These are phyloP conservation scores for Saimiri boliviensis DNA, from an alignment of 2,113 vertebrate genomes.

Conservation along the genomic window DNA sequence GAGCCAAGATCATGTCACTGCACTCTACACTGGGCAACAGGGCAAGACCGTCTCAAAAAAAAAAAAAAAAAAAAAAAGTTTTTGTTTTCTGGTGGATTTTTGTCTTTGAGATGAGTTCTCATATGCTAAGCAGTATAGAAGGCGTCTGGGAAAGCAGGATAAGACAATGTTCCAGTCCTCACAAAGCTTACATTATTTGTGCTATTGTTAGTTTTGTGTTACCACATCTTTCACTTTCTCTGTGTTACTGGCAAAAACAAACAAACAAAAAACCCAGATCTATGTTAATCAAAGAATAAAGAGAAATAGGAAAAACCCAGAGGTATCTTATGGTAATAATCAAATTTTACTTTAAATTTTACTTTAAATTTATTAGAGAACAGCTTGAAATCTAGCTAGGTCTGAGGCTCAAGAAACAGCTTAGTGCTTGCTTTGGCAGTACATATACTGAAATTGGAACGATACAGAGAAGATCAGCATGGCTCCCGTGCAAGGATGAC, in stretches of 20 bases:
- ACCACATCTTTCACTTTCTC: not conserved
- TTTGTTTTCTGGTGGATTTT: too few relatives aligned
- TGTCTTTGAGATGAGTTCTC: too few relatives aligned
- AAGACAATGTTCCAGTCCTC: not conserved
- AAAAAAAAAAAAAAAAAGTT: too few relatives aligned
- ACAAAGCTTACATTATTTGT: not conserved
- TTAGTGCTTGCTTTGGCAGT: too few relatives aligned
- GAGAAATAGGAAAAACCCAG: not conserved
- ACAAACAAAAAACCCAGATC: not conserved
- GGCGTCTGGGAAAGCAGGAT: not conserved
- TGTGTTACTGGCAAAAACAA: not conserved
- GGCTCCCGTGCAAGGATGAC: too few relatives aligned
- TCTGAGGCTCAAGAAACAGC: not conserved
- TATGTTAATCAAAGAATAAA: not conserved
- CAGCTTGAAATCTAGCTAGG: not conserved
- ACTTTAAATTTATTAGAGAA: not conserved
- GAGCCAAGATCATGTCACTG: too few relatives aligned
- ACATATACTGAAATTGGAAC: too few relatives aligned
- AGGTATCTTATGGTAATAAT: not conserved
- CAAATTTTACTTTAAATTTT: not conserved
- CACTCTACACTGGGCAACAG: too few relatives aligned
- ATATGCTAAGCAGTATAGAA: not conserved
- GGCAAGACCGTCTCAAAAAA: too few relatives aligned
- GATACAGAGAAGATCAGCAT: too few relatives aligned
- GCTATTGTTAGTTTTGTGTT: not conserved